Conservation (phyloP, 2,888 invertebrate species). For the Brachyptera putata region DNA sequence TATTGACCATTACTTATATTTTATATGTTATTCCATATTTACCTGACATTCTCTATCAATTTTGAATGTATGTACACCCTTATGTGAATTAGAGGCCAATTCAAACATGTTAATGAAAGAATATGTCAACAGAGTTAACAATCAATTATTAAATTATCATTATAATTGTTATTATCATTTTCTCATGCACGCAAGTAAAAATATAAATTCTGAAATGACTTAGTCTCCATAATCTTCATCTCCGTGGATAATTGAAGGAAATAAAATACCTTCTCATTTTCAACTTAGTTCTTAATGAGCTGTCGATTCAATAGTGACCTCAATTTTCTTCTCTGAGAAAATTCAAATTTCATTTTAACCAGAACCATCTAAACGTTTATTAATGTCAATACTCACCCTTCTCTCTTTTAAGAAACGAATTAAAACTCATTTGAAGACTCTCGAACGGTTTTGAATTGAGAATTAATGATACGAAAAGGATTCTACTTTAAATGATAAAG, state of each 20-base stretch:
- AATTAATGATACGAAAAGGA: conserved; percentile 9
- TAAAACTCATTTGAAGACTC: conserved; percentile 8
- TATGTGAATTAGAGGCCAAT: too few relatives aligned
- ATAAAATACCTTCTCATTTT: not conserved
- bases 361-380: conserved; percentile 16
- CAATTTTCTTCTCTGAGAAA: conserved; percentile 13
- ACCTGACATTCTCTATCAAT: too few relatives aligned
- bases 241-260: not conserved
- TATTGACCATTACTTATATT: too few relatives aligned
- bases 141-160: too few relatives aligned
- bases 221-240: conserved; percentile 1
- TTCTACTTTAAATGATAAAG: not conserved
- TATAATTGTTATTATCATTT: too few relatives aligned
- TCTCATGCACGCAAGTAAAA: too few relatives aligned
- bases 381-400: not conserved
- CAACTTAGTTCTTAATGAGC: conserved; percentile 1
- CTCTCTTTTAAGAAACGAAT: not conserved
- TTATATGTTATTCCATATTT: too few relatives aligned
- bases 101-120: too few relatives aligned
- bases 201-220: too few relatives aligned
- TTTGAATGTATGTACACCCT: too few relatives aligned
- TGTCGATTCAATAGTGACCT: not conserved
- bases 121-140: too few relatives aligned
- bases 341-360: conserved; percentile 20
- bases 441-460: conserved; percentile 11